These are phyloP conservation scores for Drosophila pandora DNA, from an alignment of 1,140 invertebrate species.

Conservation along the genomic window DNA sequence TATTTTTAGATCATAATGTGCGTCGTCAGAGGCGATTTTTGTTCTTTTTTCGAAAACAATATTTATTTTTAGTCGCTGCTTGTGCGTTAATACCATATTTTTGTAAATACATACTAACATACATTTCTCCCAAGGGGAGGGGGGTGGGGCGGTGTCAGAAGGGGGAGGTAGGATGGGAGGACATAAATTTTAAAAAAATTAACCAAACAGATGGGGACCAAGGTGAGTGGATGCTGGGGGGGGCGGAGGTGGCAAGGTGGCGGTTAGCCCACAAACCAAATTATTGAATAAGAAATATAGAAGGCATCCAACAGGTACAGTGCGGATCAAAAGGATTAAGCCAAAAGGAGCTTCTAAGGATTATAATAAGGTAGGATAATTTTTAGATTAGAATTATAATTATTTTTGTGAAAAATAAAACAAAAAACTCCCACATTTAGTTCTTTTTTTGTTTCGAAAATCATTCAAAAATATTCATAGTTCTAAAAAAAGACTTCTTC, in stretches of 20 bases:
- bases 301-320: conserved; percentile 13
- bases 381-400: too few relatives aligned
- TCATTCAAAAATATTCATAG: not conserved
- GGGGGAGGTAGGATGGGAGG: conserved; percentile 9
- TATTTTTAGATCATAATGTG: conserved; percentile 76
- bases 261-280: conserved; percentile 31
- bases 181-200: conserved; percentile 77
- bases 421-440: not conserved
- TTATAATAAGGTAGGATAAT: not conserved
- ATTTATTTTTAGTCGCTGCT: conserved; percentile 67
- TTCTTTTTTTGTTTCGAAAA: not conserved
- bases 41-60: conserved; percentile 76
- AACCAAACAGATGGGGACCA: conserved; percentile 32
- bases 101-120: conserved; percentile 72
- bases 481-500: not conserved
- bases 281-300: conserved; percentile 23
- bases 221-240: conserved; percentile 10
- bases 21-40: conserved; percentile 70
- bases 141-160: too few relatives aligned
- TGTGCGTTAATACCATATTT: conserved; percentile 82
- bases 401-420: too few relatives aligned
- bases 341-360: not conserved
- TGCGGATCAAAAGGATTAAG: conserved; percentile 4
- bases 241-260: conserved; percentile 1
- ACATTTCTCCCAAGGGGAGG: conserved; percentile 32